These are phyloP conservation scores for Lithophane semibrunnea DNA, from an alignment of 2,888 invertebrate genomes.

Conservation along the genomic window DNA sequence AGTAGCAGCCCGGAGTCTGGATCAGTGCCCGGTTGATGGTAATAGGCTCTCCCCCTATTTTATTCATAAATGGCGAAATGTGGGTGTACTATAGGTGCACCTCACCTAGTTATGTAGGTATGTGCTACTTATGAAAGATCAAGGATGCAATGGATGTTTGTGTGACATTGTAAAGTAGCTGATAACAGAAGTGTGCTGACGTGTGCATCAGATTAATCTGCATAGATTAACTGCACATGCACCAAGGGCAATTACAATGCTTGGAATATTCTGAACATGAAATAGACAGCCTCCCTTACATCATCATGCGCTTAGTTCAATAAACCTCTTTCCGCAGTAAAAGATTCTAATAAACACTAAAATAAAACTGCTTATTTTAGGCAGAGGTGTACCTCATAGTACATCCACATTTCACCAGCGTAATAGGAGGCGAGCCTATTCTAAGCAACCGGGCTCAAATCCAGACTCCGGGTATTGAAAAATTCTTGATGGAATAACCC, in stretches of 20 bases:
- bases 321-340: background rate
- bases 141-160: background rate
- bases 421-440: background rate
- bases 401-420: background rate
- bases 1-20: too few species aligned
- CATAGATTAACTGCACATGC: conserved; percentile 10
- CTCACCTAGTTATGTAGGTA: background rate
- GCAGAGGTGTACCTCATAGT: background rate
- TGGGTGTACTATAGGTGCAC: too few species aligned
- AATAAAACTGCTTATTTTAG: background rate
- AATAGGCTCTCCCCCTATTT: too few species aligned
- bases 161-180: conserved; percentile 5
- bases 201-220: conserved; percentile 2
- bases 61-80: too few species aligned
- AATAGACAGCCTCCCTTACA: conserved; percentile 12
- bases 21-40: too few species aligned
- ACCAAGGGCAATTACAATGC: background rate
- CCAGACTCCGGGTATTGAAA: too few species aligned
- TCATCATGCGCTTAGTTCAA: background rate
- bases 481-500: background rate
- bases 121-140: background rate
- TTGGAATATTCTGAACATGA: conserved; percentile 3
- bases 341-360: background rate
- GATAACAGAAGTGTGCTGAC: background rate
- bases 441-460: background rate